Base-by-base conservation (phyloP, 2,888 invertebrate genomes). In the Volucella zonaria region DNA sequence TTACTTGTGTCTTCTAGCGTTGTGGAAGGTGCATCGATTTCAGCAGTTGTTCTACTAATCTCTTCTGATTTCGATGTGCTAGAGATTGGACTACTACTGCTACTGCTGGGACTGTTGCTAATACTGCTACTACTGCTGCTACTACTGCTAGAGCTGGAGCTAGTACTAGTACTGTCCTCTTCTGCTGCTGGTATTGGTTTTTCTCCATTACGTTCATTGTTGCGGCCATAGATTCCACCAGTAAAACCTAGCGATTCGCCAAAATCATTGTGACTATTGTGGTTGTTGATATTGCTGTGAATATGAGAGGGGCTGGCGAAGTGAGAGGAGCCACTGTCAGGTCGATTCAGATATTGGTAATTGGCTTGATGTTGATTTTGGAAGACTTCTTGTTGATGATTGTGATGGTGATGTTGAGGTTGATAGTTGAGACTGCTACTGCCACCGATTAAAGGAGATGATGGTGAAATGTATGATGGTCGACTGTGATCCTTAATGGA, bases 341-440 rank as follows among this genome's bases (percentile, higher is more conserved):
- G 92, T 1, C 92, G 89, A 73, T 91, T 91, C 23, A 92, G 87
- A 88, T 92, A 92, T 82, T 92, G 92, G 87, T 92, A 92, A 81
- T 89, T 90, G 62, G 89, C 88, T 67, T 90, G 89, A 49, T 89
- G 88, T 87, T 90, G 90, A 45, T 76, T 87, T 67, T 89, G 90
- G 82, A 87, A 88, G 38, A 81, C 80, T 68, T 90, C 90, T 75
- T 90, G 90, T 58, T 89, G 71, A 59, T 78, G 85, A 56, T 75
- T 68, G 18, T 71, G 85, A 9, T 80, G 89, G 86, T 90, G 91
- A 10, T 70, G 56, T 62, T 74, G 80, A 59, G 90, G 89, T 51
- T 89, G 89, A 43, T 81, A 83, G 45, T 80, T 81, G 3, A 62
- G 56, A 49, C 87, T 87, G 82, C 87, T 87, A 62, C 89, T 90